Conservation (phyloP, 2,888 invertebrate species). For the Scotopteryx bipunctaria region DNA sequence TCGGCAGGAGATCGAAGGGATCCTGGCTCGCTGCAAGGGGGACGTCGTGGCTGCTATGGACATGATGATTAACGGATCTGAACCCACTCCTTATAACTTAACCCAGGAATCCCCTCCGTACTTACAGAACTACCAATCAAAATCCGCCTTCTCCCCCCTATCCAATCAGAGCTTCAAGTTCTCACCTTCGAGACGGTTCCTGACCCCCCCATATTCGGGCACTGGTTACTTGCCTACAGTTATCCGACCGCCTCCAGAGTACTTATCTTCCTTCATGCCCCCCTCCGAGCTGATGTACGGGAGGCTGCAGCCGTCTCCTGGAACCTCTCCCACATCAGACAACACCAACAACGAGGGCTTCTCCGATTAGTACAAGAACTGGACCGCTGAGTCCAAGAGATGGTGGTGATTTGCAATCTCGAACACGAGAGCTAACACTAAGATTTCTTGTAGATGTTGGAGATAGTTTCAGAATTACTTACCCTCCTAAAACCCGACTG, state of each 20-base stretch:
- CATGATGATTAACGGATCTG: conserved; percentile 89
- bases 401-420: conserved; percentile 1
- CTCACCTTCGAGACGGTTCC: conserved; percentile 88
- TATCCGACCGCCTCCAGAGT: conserved; percentile 83
- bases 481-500: too few species aligned
- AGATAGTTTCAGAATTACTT: too few species aligned
- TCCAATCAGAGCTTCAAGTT: conserved; percentile 85
- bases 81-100: conserved; percentile 62
- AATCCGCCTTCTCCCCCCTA: conserved; percentile 91
- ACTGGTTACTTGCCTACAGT: conserved; percentile 93
- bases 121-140: conserved; percentile 79
- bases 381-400: conserved; percentile 44
- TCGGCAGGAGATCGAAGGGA: conserved; percentile 92
- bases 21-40: conserved; percentile 92
- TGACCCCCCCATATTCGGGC: conserved; percentile 92
- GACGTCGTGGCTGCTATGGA: conserved; percentile 97
- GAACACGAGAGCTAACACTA: background rate
- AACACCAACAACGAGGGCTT: conserved; percentile 79
- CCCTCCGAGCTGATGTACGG: conserved; percentile 77
- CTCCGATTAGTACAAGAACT: conserved; percentile 69
- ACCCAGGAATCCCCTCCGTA: conserved; percentile 75
- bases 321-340: conserved; percentile 78
- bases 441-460: conserved; percentile 1
- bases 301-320: conserved; percentile 73
- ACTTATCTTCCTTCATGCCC: conserved; percentile 73